Conservation (phyloP, 2,113 vertebrate species). For the Collichthys lucidus region DNA sequence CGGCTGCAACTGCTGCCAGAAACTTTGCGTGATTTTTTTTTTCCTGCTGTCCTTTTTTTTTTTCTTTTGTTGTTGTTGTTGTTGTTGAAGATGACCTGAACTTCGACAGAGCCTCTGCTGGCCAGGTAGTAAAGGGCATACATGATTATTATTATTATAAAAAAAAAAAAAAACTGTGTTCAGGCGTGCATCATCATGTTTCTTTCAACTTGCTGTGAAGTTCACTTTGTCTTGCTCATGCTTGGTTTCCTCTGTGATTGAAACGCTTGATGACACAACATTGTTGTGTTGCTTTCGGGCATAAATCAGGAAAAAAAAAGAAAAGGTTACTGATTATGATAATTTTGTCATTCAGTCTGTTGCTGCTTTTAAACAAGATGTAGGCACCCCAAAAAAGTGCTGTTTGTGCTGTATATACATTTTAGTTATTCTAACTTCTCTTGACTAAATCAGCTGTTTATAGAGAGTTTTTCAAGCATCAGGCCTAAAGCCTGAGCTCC, state of each 20-base stretch:
- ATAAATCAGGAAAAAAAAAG: not conserved
- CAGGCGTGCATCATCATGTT: conserved; percentile 17
- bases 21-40: conserved; percentile 26
- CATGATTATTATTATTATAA: not conserved
- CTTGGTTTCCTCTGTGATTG: conserved; percentile 28
- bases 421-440: not conserved
- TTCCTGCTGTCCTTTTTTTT: not conserved
- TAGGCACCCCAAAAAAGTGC: not conserved
- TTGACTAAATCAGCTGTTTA: not conserved
- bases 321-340: not conserved
- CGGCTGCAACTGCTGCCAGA: conserved; percentile 33
- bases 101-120: conserved; percentile 64
- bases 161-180: conserved; percentile 2
- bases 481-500: not conserved
- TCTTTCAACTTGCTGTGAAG: conserved; percentile 5
- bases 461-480: not conserved
- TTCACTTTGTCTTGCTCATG: conserved; percentile 45
- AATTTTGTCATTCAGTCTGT: not conserved
- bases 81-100: conserved; percentile 76
- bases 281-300: conserved; percentile 5
- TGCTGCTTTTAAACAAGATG: not conserved
- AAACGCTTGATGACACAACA: conserved; percentile 29
- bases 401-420: not conserved
- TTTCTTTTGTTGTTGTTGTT: not conserved
- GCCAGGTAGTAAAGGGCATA: conserved; percentile 67